These are phyloP conservation scores for Echinarachnius parma DNA, from an alignment of 53 echinoderm and acorn worm genomes.

Conservation along the genomic window DNA sequence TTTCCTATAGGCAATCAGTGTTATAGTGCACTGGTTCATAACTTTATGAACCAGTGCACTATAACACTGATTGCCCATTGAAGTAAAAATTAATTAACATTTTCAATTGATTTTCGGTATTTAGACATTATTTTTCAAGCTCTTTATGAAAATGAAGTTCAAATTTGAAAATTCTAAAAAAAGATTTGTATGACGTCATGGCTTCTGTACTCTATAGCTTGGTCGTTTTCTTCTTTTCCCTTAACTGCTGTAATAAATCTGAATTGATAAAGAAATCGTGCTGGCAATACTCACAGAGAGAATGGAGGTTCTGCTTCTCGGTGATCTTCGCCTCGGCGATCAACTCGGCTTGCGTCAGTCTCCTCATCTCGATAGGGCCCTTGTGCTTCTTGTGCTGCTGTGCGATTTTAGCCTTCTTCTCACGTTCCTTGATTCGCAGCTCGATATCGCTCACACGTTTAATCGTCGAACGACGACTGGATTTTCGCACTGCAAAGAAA, in stretches of 20 bases:
- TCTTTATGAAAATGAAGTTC: too few relatives aligned
- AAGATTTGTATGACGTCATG: too few relatives aligned
- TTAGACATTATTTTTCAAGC: too few relatives aligned
- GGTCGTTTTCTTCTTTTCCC: conserved; percentile 87
- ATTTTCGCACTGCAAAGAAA: conserved; percentile 73
- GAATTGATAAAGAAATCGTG: too few relatives aligned
- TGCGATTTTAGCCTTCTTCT: conserved; percentile 48
- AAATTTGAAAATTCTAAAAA: too few relatives aligned
- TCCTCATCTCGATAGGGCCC: conserved; percentile 58
- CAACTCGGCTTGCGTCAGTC: conserved; percentile 91
- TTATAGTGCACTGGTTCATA: too few relatives aligned
- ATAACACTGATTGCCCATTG: too few relatives aligned
- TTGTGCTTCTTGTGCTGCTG: conserved; percentile 56
- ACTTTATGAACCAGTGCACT: too few relatives aligned
- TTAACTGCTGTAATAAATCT: conserved; percentile 82
- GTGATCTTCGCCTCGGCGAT: conserved; percentile 82
- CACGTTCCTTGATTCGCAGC: conserved; percentile 72
- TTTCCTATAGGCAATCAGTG: too few relatives aligned
- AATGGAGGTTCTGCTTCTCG: conserved; percentile 80
- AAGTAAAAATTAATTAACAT: too few relatives aligned
- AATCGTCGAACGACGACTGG: conserved; percentile 70
- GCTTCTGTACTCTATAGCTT: too few relatives aligned
- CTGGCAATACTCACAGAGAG: conserved; percentile 80
- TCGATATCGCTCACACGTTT: conserved; percentile 78
- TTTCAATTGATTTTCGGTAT: too few relatives aligned